A percentile compares a stretch with the other conserved stretches of the same genome.
These are phyloP conservation scores for Cladopsammia gracilis DNA, from an alignment of 64 coral and sea anemone genomes.

Conservation along the genomic window DNA sequence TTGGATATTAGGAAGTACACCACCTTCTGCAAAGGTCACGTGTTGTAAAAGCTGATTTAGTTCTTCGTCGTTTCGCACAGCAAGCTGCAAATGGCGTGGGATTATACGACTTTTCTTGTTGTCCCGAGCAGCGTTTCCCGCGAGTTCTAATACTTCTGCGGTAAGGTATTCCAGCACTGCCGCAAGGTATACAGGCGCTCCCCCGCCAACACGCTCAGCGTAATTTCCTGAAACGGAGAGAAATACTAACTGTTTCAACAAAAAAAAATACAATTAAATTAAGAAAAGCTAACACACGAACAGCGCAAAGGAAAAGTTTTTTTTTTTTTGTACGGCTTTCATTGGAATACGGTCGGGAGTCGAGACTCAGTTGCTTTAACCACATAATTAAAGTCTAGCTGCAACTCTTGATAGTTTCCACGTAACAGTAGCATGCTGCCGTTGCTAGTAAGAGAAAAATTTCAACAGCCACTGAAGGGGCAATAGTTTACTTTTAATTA, in stretches of 20 bases:
- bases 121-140: conserved; percentile 83
- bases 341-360: too few relatives aligned
- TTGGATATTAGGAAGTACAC: conserved; percentile 84
- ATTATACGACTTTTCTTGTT: conserved; percentile 87
- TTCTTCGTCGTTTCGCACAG: conserved; percentile 87
- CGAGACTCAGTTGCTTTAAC: too few relatives aligned
- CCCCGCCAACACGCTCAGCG: conserved; percentile 67
- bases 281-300: too few relatives aligned
- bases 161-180: conserved; percentile 83
- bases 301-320: too few relatives aligned
- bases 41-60: conserved; percentile 72
- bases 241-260: neutral
- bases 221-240: conserved; percentile 50
- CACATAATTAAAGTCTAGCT: too few relatives aligned
- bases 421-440: too few relatives aligned
- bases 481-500: too few relatives aligned
- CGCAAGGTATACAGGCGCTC: conserved; percentile 81
- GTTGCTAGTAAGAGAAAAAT: too few relatives aligned
- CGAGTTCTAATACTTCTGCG: conserved; percentile 84
- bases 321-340: too few relatives aligned
- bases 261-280: neutral
- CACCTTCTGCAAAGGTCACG: conserved; percentile 82
- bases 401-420: too few relatives aligned
- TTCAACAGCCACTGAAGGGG: too few relatives aligned
- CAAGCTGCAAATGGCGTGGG: conserved; percentile 82